phyloP scores from a whole-genome alignment of 2,113 vertebrate species.

The Cygnus buccinator region DNA sequence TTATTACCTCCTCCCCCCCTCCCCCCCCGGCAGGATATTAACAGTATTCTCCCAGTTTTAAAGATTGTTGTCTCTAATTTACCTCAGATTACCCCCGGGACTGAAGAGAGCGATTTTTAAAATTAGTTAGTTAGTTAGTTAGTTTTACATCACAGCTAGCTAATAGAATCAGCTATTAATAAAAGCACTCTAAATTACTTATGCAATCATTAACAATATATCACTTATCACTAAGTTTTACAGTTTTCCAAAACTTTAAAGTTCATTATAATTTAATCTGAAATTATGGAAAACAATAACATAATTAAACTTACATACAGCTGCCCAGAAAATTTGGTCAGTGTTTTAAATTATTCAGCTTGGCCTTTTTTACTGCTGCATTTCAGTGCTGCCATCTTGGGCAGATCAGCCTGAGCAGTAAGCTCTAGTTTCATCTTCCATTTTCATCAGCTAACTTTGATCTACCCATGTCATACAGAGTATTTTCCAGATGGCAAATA shows the following conservation, averaged over 20 bases:
- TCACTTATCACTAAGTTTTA: neutral
- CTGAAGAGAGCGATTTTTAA: neutral
- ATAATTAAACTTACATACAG: neutral
- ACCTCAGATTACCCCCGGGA: neutral
- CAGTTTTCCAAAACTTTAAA: neutral
- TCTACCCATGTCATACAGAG: neutral
- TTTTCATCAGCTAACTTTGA: neutral
- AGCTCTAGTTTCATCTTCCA: neutral
- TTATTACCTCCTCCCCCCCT: neutral
- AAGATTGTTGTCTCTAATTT: neutral
- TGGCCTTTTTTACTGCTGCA: neutral
- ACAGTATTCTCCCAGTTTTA: neutral
- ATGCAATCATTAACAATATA: neutral
- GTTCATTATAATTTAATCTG: neutral
- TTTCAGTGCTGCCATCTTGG: neutral
- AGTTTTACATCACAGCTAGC: too few species aligned
- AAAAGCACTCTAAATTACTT: neutral
- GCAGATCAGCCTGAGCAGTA: neutral
- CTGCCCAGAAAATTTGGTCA: neutral
- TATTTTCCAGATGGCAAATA: conserved; percentile 21
- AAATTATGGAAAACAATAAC: neutral
- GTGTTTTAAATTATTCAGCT: neutral
- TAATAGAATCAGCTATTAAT: neutral
- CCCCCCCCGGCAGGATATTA: neutral
- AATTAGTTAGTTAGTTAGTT: too few species aligned